phyloP scores from a whole-genome alignment of 2,888 invertebrate species.

The Mactromeris polynyma region DNA sequence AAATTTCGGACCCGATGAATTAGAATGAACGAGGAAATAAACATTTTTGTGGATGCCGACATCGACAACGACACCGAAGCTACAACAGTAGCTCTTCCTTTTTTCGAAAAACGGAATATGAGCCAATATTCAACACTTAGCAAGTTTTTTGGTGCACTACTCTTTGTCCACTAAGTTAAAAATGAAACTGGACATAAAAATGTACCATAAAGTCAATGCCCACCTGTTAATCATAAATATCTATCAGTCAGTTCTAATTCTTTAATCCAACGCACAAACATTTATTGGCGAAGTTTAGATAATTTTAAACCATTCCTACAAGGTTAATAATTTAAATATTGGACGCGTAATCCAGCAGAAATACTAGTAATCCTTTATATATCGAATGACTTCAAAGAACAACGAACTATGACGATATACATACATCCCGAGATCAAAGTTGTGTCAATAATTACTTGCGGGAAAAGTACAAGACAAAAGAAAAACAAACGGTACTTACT shows the following conservation, averaged over 20 bases:
- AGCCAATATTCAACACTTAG: no score
- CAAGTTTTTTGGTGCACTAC: no score
- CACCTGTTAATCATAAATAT: constrained; percentile 19
- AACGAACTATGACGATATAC: neutral
- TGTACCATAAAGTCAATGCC: constrained; percentile 32
- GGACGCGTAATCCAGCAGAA: constrained; percentile 28
- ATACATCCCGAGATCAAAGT: constrained; percentile 40
- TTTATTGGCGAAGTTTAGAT: constrained; percentile 22
- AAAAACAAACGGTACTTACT: neutral
- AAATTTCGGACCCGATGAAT: no score
- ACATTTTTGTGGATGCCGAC: no score
- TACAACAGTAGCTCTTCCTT: no score
- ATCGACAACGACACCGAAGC: no score
- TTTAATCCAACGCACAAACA: constrained; percentile 28
- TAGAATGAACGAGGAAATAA: no score
- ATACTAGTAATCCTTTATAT: constrained; percentile 20
- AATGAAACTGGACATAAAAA: neutral
- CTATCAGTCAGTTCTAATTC: constrained; percentile 18
- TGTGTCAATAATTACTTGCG: neutral
- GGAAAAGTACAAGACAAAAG: neutral
- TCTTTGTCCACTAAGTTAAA: neutral
- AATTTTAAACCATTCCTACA: constrained; percentile 26
- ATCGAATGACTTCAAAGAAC: constrained; percentile 30
- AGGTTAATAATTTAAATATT: constrained; percentile 27
- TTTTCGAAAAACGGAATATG: no score